A percentile compares a stretch with the other conserved stretches of the same genome.
Evolutionary conservation across 2,113 vertebrate genomes (phyloP).

Genomic region (Perca fluviatilis): DNA sequence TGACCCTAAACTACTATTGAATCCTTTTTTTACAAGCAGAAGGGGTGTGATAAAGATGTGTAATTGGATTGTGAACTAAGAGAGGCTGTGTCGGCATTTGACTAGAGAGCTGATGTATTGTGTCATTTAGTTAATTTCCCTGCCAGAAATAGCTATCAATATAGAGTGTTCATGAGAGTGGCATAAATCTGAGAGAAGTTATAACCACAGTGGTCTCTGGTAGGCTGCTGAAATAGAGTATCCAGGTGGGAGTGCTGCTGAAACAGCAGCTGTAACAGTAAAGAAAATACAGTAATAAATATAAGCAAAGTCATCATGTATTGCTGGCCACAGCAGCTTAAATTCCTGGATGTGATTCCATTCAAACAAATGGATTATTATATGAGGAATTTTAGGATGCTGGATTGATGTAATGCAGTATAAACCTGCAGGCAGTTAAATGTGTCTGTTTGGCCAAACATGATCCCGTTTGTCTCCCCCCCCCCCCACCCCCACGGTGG

Average conservation of each 20-base stretch:
- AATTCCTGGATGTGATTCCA: conserved; percentile 5
- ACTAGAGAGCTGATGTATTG: conserved; percentile 63
- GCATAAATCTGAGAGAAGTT: conserved; percentile 63
- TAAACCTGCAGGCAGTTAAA: conserved; percentile 25
- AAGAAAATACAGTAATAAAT: conserved; percentile 22
- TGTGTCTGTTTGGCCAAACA: conserved; percentile 17
- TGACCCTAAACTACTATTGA: conserved; percentile 34
- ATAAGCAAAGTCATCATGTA: background rate
- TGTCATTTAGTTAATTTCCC: conserved; percentile 77
- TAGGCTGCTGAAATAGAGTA: conserved; percentile 36
- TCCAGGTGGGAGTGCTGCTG: conserved; percentile 55
- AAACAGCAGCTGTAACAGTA: conserved; percentile 49
- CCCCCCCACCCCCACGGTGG: conserved; percentile 20
- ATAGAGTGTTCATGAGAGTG: conserved; percentile 61
- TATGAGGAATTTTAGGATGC: conserved; percentile 8
- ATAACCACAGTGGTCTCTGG: conserved; percentile 43
- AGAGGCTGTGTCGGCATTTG: conserved; percentile 38
- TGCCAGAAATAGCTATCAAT: conserved; percentile 69
- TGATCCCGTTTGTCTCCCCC: conserved; percentile 43
- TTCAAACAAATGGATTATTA: conserved; percentile 26
- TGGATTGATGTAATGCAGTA: conserved; percentile 34
- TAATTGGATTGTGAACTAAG: conserved; percentile 73
- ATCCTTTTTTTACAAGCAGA: conserved; percentile 48
- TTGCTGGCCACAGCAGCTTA: background rate
- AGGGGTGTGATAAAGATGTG: conserved; percentile 56